A percentile compares a stretch with the other conserved stretches of the same genome.
Conservation (phyloP, 2,797 vertebrate species). For the Molossus alvarezi region DNA sequence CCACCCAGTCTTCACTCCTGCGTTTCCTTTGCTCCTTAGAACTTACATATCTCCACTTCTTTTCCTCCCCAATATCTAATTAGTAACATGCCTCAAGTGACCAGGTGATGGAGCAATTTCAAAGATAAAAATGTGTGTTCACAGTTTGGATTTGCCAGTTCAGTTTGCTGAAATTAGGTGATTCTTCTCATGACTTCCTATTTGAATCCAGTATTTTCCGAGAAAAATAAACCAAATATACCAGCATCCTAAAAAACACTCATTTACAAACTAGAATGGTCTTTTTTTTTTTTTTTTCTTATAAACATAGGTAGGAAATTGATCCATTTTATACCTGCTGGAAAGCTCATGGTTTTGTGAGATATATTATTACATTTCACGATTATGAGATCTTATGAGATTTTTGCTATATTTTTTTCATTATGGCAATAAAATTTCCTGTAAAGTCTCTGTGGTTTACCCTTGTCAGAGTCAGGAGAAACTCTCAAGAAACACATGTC, state of each 20-base stretch:
- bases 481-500: constrained; percentile 87
- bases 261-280: constrained; percentile 86
- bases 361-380: constrained; percentile 87
- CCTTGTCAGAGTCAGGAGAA: constrained; percentile 82
- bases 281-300: constrained; percentile 82
- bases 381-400: constrained; percentile 84
- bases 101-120: not conserved
- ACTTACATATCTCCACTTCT: constrained; percentile 14
- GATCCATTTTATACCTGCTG: constrained; percentile 86
- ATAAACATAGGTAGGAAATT: constrained; percentile 87
- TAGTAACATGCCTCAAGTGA: not conserved
- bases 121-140: constrained; percentile 67
- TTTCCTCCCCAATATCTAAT: constrained; percentile 20
- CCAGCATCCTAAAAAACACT: constrained; percentile 81
- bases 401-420: constrained; percentile 68
- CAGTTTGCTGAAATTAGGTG: constrained; percentile 64
- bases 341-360: constrained; percentile 85
- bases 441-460: constrained; percentile 67
- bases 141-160: constrained; percentile 33
- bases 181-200: constrained; percentile 78
- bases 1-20: not conserved
- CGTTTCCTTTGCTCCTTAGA: not conserved
- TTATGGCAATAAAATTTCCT: constrained; percentile 83
- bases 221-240: constrained; percentile 71
- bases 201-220: constrained; percentile 79